Percentiles rank a stretch among this genome's conserved stretches.
These are phyloP conservation scores for Cirrhinus molitorella DNA, from an alignment of 2,797 vertebrate species.

Conservation along the genomic window DNA sequence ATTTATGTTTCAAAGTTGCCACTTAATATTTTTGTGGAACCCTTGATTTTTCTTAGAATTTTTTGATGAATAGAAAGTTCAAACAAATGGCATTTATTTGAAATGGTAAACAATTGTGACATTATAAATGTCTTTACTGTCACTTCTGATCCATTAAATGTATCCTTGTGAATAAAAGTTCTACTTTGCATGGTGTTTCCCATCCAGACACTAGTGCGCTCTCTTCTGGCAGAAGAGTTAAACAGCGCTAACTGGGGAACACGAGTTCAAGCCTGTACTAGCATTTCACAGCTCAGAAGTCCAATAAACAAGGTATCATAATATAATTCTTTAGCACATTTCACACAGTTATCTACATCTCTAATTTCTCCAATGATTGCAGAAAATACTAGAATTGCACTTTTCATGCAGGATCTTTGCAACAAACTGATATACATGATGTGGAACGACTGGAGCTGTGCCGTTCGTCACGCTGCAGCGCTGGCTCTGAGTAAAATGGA, in stretches of 20 bases:
- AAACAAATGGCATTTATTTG: not conserved
- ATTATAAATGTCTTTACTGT: not conserved
- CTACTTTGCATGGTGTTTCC: conserved; percentile 29
- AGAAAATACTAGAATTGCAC: conserved; percentile 3
- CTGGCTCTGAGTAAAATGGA: conserved; percentile 72
- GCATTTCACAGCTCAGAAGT: conserved; percentile 71
- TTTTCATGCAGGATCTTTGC: conserved; percentile 72
- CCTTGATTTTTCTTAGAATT: not conserved
- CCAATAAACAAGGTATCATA: conserved; percentile 71
- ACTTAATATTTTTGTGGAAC: not conserved
- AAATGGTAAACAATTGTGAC: not conserved
- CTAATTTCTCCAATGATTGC: not conserved
- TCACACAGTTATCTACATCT: not conserved
- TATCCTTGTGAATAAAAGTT: not conserved
- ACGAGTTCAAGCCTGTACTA: conserved; percentile 71
- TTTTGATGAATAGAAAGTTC: not conserved
- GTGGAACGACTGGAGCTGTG: conserved; percentile 80
- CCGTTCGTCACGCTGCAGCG: conserved; percentile 75
- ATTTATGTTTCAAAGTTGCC: not conserved
- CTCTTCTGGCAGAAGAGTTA: conserved; percentile 75
- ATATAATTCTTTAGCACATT: not conserved
- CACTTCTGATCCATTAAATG: not conserved
- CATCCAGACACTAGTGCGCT: conserved; percentile 75
- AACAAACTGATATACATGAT: conserved; percentile 78
- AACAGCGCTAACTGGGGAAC: conserved; percentile 77